These are phyloP conservation scores for Erythrocebus patas DNA, from an alignment of 2,113 vertebrate genomes.

Conservation along the genomic window DNA sequence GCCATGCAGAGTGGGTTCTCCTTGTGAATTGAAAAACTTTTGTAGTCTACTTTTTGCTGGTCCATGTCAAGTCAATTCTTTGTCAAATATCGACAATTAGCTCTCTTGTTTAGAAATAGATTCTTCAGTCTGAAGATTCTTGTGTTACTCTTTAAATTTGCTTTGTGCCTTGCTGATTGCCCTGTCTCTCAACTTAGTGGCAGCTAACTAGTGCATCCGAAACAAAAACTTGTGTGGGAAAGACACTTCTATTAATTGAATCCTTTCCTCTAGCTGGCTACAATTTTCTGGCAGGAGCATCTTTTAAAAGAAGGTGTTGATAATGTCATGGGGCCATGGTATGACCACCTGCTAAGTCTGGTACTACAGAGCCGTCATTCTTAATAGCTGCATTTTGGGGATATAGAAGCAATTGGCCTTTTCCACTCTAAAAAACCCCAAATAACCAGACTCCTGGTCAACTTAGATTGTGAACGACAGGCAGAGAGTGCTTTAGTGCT, in stretches of 20 bases:
- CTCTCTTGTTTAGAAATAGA: slow-evolving; percentile 21
- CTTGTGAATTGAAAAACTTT: not conserved
- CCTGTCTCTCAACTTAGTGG: not conserved
- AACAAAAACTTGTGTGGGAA: not conserved
- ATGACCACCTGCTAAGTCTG: not conserved
- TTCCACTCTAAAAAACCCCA: not conserved
- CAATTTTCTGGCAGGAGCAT: slow-evolving; percentile 13
- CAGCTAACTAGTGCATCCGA: not conserved
- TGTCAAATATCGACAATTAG: not conserved
- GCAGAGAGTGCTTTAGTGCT: not conserved
- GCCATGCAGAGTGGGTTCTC: not conserved
- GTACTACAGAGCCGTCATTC: not conserved
- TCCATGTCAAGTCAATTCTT: not conserved
- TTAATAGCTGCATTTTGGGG: not conserved
- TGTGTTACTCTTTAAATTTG: not conserved
- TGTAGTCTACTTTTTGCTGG: not conserved
- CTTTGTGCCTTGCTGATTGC: not conserved
- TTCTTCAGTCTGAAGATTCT: not conserved
- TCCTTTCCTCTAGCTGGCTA: not conserved
- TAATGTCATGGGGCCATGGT: not conserved
- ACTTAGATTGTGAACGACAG: not conserved
- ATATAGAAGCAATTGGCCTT: not conserved
- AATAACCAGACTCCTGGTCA: not conserved
- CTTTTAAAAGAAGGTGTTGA: slow-evolving; percentile 1
- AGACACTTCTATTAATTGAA: not conserved